Evolutionary conservation across 2,113 vertebrate genomes (phyloP).

Genomic region (Aphyosemion australe): DNA sequence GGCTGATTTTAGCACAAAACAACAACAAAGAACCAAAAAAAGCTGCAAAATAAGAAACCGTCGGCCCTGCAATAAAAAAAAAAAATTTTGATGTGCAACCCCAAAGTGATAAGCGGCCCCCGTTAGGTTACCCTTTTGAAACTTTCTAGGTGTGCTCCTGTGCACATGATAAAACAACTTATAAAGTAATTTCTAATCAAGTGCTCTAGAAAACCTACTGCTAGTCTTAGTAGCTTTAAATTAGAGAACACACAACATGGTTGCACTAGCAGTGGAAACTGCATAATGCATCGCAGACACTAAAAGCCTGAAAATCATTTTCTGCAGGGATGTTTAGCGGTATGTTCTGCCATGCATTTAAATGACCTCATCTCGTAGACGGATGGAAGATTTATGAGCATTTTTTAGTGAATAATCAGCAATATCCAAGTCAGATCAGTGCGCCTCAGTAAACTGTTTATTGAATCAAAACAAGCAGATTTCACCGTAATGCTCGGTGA

Average conservation of each 20-base stretch:
- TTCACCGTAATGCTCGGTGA: conserved; percentile 37
- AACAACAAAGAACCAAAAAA: no score
- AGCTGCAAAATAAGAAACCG: no score
- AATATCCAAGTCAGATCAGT: conserved; percentile 52
- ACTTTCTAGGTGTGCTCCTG: no score
- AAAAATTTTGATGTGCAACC: no score
- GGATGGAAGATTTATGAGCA: conserved; percentile 53
- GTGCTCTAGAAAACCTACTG: neutral
- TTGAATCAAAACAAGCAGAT: conserved; percentile 60
- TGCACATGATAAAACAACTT: neutral
- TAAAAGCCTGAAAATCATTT: conserved; percentile 39
- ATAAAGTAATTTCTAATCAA: conserved; percentile 6
- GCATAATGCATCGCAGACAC: conserved; percentile 24
- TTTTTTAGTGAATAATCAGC: conserved; percentile 55
- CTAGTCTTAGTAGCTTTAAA: conserved; percentile 30
- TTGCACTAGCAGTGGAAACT: conserved; percentile 29
- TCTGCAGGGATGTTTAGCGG: conserved; percentile 46
- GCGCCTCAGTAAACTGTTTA: conserved; percentile 57
- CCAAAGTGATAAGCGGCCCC: no score
- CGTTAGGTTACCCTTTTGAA: no score
- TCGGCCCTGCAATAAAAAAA: no score
- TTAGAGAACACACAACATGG: conserved; percentile 41
- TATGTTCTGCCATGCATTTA: conserved; percentile 57
- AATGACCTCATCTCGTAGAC: conserved; percentile 57
- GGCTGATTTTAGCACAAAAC: no score